Conservation (phyloP, 2,113 vertebrate genomes). For the Onychorhynchus coronatus region DNA sequence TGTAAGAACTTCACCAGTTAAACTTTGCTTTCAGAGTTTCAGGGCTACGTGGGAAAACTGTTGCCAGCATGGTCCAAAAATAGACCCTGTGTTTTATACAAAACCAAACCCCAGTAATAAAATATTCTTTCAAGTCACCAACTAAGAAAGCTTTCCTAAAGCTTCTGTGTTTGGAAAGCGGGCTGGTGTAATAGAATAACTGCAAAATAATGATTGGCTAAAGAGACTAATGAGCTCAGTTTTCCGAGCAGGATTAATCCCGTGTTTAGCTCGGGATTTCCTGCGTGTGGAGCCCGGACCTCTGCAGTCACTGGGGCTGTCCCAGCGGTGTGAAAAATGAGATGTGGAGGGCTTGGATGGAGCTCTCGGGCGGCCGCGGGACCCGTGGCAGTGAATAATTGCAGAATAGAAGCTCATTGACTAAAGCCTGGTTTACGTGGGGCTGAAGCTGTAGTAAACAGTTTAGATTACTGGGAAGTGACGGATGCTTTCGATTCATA, state of each 20-base stretch:
- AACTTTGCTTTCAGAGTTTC: background rate
- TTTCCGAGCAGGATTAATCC: slow-evolving; percentile 29
- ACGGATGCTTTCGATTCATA: background rate
- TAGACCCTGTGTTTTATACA: background rate
- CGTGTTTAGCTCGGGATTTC: background rate
- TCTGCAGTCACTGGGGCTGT: background rate
- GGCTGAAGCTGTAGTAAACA: slow-evolving; percentile 3
- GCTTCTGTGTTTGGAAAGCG: background rate
- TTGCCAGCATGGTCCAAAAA: background rate
- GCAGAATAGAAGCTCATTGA: background rate
- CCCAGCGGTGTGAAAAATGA: background rate
- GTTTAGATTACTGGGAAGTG: slow-evolving; percentile 32
- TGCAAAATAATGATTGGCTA: slow-evolving; percentile 44
- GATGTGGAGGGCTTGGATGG: background rate
- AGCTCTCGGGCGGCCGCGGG: background rate
- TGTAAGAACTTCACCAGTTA: background rate
- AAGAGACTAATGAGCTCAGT: slow-evolving; percentile 53
- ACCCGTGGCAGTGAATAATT: background rate
- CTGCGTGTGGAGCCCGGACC: background rate
- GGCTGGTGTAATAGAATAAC: slow-evolving; percentile 13
- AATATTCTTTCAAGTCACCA: background rate
- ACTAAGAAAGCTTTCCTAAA: slow-evolving; percentile 6
- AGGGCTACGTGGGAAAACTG: background rate
- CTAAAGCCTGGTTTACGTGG: background rate
- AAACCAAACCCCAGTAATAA: background rate